A percentile compares a stretch with the other conserved stretches of the same genome.
These are phyloP conservation scores for Microplitis manilae DNA, from an alignment of 2,888 invertebrate species.

Conservation along the genomic window DNA sequence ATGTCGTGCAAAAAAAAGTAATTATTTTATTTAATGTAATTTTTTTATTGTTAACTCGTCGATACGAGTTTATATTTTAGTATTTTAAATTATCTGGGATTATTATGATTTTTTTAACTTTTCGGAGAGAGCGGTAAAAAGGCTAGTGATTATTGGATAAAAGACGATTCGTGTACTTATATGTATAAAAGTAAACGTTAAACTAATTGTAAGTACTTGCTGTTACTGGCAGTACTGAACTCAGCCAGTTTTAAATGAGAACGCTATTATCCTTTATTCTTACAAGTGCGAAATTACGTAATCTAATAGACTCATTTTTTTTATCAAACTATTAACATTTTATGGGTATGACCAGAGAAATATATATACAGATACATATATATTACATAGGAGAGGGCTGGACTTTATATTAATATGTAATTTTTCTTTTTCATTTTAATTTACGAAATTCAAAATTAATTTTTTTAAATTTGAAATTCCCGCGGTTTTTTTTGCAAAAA, in stretches of 20 bases:
- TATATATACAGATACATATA: background rate
- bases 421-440: no score
- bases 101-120: background rate
- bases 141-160: background rate
- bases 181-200: conserved; percentile 11
- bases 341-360: background rate
- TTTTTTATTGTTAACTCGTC: background rate
- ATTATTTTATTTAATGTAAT: background rate
- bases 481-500: no score
- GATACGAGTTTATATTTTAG: background rate
- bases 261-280: conserved; percentile 17
- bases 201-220: conserved; percentile 28
- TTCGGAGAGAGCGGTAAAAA: background rate
- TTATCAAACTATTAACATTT: conserved; percentile 9
- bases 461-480: no score
- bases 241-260: background rate
- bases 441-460: no score
- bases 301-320: conserved; percentile 3
- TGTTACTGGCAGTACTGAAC: background rate
- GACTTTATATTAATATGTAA: background rate
- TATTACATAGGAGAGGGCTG: background rate
- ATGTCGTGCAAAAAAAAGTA: background rate
- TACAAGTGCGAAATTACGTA: conserved; percentile 21
- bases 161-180: background rate
- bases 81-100: background rate